These are phyloP conservation scores for Ephialtes manifestator DNA, from an alignment of 2,888 invertebrate species.

Conservation along the genomic window DNA sequence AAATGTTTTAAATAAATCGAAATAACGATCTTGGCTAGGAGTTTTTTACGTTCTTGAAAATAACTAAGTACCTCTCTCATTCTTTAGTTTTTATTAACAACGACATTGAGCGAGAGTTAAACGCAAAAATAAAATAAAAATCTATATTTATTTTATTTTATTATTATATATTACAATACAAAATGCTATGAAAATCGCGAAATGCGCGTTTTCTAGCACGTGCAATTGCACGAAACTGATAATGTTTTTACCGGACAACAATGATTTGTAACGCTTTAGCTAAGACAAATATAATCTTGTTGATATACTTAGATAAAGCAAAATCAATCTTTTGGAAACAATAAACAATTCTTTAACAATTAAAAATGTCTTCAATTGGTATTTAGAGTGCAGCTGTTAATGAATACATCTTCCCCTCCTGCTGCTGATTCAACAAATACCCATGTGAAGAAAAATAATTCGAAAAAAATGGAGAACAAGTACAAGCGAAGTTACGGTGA, in stretches of 20 bases:
- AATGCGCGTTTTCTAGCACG: conserved; percentile 9
- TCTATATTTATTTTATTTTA: too few relatives aligned
- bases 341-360: conserved; percentile 76
- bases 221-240: conserved; percentile 48
- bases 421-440: not conserved
- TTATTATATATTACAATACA: conserved; percentile 60
- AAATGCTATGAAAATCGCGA: conserved; percentile 46
- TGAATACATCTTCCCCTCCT: not conserved
- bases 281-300: conserved; percentile 72
- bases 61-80: conserved; percentile 77
- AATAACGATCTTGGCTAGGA: conserved; percentile 39
- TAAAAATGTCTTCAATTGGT: not conserved
- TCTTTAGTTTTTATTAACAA: conserved; percentile 77
- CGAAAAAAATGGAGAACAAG: not conserved
- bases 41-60: conserved; percentile 49
- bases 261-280: conserved; percentile 75
- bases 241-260: conserved; percentile 70
- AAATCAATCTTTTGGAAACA: conserved; percentile 70
- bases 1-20: conserved; percentile 54
- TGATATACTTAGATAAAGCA: conserved; percentile 71
- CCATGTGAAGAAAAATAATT: not conserved
- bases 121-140: conserved; percentile 14
- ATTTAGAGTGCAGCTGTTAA: not conserved
- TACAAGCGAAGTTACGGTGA: too few relatives aligned
- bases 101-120: conserved; percentile 57